Evolutionary conservation across 2,888 invertebrate genomes (phyloP).

Genomic region (Dryocosmus kuriphilus): DNA sequence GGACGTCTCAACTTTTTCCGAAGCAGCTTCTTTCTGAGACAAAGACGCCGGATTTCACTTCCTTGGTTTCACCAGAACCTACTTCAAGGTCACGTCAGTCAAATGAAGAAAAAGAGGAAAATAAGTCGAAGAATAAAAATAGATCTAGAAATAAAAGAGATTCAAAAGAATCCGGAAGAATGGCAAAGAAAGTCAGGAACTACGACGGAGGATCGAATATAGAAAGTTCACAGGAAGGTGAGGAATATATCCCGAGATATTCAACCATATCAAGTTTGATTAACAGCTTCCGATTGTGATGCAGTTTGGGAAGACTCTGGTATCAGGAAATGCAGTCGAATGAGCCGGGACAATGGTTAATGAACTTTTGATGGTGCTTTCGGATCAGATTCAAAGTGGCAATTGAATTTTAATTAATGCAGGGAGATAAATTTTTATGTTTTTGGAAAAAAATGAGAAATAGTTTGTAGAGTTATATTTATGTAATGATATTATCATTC

Average conservation of each 20-base stretch:
- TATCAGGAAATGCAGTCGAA: constrained; percentile 16
- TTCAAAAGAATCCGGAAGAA: constrained; percentile 4
- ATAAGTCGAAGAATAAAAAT: background rate
- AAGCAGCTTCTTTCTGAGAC: background rate
- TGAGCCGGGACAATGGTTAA: constrained; percentile 11
- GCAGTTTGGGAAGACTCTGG: constrained; percentile 11
- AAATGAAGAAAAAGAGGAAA: background rate
- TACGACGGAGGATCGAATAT: background rate
- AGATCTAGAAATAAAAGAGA: background rate
- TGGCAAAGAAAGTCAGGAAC: background rate
- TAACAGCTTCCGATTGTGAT: constrained; percentile 22
- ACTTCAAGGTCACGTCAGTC: constrained; percentile 10
- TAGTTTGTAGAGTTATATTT: too few species aligned
- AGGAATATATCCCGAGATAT: constrained; percentile 19
- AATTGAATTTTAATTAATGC: constrained; percentile 1
- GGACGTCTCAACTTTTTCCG: background rate
- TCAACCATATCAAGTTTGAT: constrained; percentile 2
- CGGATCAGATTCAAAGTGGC: background rate
- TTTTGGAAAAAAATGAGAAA: too few species aligned
- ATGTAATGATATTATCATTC: too few species aligned
- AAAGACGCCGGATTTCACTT: background rate
- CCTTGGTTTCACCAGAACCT: background rate
- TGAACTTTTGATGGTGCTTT: background rate
- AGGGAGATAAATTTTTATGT: too few species aligned
- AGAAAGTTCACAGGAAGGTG: background rate